phyloP scores from a whole-genome alignment of 2,888 invertebrate genomes.

The Epistrophella euchroma region DNA sequence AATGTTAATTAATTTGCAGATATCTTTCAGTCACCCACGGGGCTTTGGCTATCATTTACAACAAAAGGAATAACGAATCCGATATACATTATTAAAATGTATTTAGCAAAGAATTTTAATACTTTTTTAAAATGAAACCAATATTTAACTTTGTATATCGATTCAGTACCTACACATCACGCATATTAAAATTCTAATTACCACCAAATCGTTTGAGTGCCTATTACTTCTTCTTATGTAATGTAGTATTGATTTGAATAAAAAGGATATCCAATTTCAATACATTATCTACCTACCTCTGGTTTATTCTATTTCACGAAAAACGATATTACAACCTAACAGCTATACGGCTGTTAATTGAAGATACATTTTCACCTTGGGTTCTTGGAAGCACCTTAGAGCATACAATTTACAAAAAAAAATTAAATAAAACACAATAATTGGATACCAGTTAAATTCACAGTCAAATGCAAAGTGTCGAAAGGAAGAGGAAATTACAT shows the following conservation, averaged over 20 bases:
- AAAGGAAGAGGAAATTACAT: constrained; percentile 35
- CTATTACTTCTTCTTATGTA: background rate
- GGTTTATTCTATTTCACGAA: background rate
- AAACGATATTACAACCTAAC: background rate
- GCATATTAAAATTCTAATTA: background rate
- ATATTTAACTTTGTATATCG: background rate
- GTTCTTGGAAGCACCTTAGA: background rate
- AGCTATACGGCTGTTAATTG: background rate
- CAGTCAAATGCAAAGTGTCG: constrained; percentile 3
- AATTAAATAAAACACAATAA: constrained; percentile 23
- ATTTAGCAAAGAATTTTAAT: background rate
- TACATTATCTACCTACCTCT: background rate
- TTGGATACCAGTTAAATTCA: constrained; percentile 49
- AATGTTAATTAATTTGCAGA: too few species aligned
- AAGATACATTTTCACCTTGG: constrained; percentile 5
- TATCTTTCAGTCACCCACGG: too few species aligned
- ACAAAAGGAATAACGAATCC: background rate
- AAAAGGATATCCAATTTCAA: constrained; percentile 7
- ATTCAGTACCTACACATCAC: background rate
- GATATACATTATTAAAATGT: background rate
- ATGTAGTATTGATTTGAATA: constrained; percentile 1
- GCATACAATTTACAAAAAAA: constrained; percentile 2
- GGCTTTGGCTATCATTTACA: background rate
- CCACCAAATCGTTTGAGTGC: background rate
- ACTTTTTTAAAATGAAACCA: background rate